phyloP scores from a whole-genome alignment of 1,140 invertebrate genomes.

The Lutraria rhynchaena region DNA sequence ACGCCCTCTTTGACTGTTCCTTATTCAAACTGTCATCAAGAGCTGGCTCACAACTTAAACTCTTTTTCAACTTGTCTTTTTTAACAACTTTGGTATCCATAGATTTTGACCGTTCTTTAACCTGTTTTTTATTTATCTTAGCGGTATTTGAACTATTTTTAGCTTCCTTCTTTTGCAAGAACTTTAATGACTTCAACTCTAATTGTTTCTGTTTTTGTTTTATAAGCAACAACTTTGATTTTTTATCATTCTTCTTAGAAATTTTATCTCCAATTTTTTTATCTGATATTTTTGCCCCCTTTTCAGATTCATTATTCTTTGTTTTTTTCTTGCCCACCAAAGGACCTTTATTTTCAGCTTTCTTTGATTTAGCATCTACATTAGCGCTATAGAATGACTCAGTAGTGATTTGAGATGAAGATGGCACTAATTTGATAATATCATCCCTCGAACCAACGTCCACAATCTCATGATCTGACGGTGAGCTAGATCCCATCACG shows the following conservation, averaged over 20 bases:
- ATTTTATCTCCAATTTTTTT: slow-evolving; percentile 26
- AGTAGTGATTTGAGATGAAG: neutral
- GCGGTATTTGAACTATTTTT: neutral
- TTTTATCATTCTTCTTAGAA: slow-evolving; percentile 31
- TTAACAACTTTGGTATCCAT: neutral
- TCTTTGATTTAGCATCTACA: neutral
- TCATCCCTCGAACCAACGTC: slow-evolving; percentile 50
- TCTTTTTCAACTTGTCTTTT: slow-evolving; percentile 13
- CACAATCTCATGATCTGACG: slow-evolving; percentile 43
- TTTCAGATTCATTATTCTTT: neutral
- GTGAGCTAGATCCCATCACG: slow-evolving; percentile 42
- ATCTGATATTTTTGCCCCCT: neutral
- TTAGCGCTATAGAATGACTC: too few relatives aligned
- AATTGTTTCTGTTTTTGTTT: slow-evolving; percentile 28
- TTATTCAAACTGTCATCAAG: slow-evolving; percentile 37
- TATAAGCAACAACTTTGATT: neutral
- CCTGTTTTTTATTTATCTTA: slow-evolving; percentile 15
- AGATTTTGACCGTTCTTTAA: slow-evolving; percentile 1
- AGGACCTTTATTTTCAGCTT: neutral
- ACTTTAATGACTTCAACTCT: slow-evolving; percentile 25
- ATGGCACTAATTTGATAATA: slow-evolving; percentile 31
- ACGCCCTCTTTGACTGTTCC: slow-evolving; percentile 23
- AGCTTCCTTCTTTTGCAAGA: slow-evolving; percentile 4
- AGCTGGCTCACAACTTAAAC: slow-evolving; percentile 20
- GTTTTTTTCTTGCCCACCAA: neutral